These are phyloP conservation scores for Metacarcinus magister DNA, from an alignment of 2,888 invertebrate species.

Conservation along the genomic window DNA sequence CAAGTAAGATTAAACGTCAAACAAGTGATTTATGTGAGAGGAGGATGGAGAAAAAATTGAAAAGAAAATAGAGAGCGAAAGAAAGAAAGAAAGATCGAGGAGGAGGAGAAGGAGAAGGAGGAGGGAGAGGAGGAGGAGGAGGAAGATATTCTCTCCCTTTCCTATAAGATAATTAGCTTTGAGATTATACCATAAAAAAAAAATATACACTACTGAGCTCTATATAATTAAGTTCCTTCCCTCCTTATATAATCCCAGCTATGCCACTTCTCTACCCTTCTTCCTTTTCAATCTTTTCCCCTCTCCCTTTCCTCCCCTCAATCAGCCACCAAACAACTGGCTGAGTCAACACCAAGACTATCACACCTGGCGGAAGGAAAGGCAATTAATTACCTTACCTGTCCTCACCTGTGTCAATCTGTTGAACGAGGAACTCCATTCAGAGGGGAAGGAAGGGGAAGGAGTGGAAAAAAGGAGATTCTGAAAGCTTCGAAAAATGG, in stretches of 20 bases:
- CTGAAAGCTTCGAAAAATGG: not conserved
- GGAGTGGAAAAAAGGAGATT: not conserved
- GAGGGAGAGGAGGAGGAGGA: not conserved
- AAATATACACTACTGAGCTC: no score
- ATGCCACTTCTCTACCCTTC: not conserved
- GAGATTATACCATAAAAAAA: not conserved
- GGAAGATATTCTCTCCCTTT: not conserved
- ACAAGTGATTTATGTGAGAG: not conserved
- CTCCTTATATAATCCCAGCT: not conserved
- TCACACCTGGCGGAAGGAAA: slow-evolving; percentile 27
- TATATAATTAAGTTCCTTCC: no score
- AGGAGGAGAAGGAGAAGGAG: not conserved
- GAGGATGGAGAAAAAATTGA: not conserved
- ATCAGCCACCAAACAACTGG: not conserved
- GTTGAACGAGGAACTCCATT: not conserved
- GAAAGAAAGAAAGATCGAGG: not conserved
- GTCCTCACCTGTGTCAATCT: slow-evolving; percentile 21
- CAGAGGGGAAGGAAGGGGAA: not conserved
- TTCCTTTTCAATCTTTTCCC: not conserved
- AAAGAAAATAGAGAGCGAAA: not conserved
- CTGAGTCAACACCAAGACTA: not conserved
- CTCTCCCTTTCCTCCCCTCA: not conserved
- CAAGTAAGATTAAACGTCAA: slow-evolving; percentile 28
- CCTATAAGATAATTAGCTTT: not conserved
- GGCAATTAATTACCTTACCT: slow-evolving; percentile 9